phyloP scores from a whole-genome alignment of 2,888 invertebrate genomes.

The Cephus sareptanus region DNA sequence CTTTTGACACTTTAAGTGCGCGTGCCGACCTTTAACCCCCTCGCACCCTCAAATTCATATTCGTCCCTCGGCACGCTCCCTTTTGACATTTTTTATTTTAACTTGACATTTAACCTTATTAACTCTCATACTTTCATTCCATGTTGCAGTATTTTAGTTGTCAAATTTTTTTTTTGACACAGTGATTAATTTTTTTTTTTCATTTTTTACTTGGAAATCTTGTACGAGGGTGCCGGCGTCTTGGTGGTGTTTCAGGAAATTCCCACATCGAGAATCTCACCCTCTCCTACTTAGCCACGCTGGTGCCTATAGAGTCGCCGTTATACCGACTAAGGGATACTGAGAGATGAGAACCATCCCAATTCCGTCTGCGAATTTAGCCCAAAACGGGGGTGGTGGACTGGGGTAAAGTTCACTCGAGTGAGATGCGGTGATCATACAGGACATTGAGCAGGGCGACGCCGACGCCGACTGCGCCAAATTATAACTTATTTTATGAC shows the following conservation, averaged over 20 bases:
- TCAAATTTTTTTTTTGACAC: not conserved
- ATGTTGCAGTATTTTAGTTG: not conserved
- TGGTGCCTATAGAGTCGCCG: not conserved
- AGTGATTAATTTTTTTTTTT: not conserved
- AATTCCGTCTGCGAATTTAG: slow-evolving; percentile 26
- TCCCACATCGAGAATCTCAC: not conserved
- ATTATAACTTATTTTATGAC: slow-evolving; percentile 67
- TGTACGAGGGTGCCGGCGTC: not conserved
- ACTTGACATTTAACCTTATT: slow-evolving; percentile 16
- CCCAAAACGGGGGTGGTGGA: slow-evolving; percentile 25
- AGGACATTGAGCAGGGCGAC: slow-evolving; percentile 64
- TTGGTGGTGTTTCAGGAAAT: not conserved
- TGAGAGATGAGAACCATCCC: slow-evolving; percentile 28
- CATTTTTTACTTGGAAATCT: not conserved
- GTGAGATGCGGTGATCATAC: slow-evolving; percentile 63
- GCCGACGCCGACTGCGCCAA: slow-evolving; percentile 63
- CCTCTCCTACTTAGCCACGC: not conserved
- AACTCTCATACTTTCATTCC: not conserved
- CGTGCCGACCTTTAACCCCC: slow-evolving; percentile 18
- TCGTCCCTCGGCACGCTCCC: slow-evolving; percentile 7
- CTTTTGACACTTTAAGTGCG: slow-evolving; percentile 2
- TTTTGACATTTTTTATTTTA: slow-evolving; percentile 21
- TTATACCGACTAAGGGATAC: not conserved
- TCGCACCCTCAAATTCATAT: slow-evolving; percentile 1
- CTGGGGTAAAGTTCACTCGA: slow-evolving; percentile 59